Evolutionary conservation across 2,797 vertebrate genomes (phyloP), one percentile per base, ranked within the genome.

Genomic region (Miichthys miiuy): DNA sequence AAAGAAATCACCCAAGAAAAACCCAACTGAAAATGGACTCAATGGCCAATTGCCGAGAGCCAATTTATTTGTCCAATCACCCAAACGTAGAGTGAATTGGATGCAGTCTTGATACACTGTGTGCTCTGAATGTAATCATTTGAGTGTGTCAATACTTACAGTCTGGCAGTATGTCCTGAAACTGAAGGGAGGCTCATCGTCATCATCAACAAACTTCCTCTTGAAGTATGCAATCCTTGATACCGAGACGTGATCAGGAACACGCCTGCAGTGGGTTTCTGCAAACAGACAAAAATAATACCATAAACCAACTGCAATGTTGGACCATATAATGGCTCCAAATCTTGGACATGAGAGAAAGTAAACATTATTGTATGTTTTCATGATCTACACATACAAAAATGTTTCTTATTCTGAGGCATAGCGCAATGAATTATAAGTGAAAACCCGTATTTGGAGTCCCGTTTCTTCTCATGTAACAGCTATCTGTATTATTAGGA

Each of bases 161-260:
- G 96, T 96, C 91, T 97, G 97, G 77, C 96, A 95, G 93, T 97
- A 98, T 77, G 95, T 96, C 95, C 95, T 94, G 93, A 97, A 96
- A 76, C 96, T 95, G 63, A 97, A 95, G 57, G 95, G 96, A 86
- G 96, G 92, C 87, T 97, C 96, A 87, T 98, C 97, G 74, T 98
- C 97, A 68, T 98, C 97, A 87, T 97, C 97, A 77, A 98, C 95
- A 93, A 97, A 97, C 94, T 98, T 98, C 94, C 98, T 97, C 95
- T 99, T 99, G 94, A 98, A 98, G 94, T 97, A 97, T 66, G 97
- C 93, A 62, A 97, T 96, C 94, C 96, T 97, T 65, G 97, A 97
- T 89, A 97, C 92, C 47, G 97, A 95, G 91, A 96, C 91, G 87
- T 97, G 96, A 93, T 96, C 96, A 75, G 97, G 96, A 91, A 95